phyloP scores from a whole-genome alignment of 30 jellyfish, hydroid and myxozoan genomes.

The Chironex yamaguchii region DNA sequence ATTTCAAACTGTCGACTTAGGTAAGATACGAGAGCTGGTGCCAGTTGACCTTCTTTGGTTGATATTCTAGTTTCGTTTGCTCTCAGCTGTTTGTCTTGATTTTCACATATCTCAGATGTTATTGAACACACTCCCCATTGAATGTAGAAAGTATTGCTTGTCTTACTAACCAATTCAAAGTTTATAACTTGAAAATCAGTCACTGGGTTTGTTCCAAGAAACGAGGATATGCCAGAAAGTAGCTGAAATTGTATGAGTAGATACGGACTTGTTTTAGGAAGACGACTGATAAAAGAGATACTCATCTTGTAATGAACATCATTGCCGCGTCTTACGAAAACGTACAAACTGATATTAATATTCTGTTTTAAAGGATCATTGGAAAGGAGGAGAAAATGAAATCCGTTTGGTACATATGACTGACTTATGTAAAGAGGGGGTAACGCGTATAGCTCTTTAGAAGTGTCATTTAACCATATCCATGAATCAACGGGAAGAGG shows the following conservation, averaged over 20 bases:
- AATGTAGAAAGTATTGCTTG: neutral
- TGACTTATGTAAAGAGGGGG: neutral
- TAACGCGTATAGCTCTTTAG: neutral
- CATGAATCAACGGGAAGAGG: neutral
- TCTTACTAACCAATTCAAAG: neutral
- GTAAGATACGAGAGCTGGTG: neutral
- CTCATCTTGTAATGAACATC: neutral
- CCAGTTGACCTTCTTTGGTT: neutral
- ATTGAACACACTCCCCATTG: neutral
- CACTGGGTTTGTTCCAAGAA: neutral
- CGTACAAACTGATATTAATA: neutral
- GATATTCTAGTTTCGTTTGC: too few species aligned
- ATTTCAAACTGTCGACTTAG: too few species aligned
- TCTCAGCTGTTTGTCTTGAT: neutral
- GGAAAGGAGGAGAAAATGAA: neutral
- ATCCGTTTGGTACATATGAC: neutral
- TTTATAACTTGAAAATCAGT: neutral
- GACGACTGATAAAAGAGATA: neutral
- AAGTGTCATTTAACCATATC: neutral
- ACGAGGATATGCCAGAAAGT: neutral
- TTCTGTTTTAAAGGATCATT: neutral
- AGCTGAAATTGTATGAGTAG: neutral
- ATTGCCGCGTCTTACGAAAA: neutral
- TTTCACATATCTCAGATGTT: neutral
- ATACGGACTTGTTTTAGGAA: neutral